phyloP scores from a whole-genome alignment of 2,113 vertebrate genomes.

The Anser brachyrhynchus region DNA sequence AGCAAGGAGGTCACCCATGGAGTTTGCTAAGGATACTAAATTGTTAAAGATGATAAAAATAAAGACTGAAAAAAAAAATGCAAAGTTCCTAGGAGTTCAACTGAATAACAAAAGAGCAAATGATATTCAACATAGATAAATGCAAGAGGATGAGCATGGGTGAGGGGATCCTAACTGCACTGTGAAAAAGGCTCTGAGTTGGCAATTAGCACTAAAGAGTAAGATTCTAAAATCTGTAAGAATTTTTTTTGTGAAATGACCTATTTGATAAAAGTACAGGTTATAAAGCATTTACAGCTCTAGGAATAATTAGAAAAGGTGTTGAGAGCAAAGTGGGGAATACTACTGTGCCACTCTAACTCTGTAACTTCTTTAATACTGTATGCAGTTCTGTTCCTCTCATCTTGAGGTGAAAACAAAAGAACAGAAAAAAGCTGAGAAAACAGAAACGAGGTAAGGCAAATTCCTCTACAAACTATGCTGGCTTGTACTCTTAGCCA shows the following conservation, averaged over 20 bases:
- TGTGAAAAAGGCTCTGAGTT: neutral
- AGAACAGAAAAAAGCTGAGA: neutral
- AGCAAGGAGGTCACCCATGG: neutral
- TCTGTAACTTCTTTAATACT: neutral
- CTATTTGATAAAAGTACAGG: neutral
- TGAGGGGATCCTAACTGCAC: neutral
- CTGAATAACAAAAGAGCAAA: neutral
- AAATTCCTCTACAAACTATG: neutral
- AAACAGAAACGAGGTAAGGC: neutral
- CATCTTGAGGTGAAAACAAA: neutral
- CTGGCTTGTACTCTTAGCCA: neutral
- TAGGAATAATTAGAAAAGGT: neutral
- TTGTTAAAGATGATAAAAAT: neutral
- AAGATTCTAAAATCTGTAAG: neutral
- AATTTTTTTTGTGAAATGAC: neutral
- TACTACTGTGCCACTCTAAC: neutral
- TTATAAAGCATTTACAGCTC: neutral
- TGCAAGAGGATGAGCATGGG: neutral
- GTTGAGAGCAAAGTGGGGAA: neutral
- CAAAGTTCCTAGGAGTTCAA: neutral
- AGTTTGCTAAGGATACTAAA: neutral
- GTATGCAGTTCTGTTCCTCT: neutral
- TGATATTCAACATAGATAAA: rapidly evolving
- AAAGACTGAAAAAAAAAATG: neutral
- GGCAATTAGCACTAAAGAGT: neutral